Base-by-base conservation (phyloP, 1,140 invertebrate species). In the Myzus persicae region DNA sequence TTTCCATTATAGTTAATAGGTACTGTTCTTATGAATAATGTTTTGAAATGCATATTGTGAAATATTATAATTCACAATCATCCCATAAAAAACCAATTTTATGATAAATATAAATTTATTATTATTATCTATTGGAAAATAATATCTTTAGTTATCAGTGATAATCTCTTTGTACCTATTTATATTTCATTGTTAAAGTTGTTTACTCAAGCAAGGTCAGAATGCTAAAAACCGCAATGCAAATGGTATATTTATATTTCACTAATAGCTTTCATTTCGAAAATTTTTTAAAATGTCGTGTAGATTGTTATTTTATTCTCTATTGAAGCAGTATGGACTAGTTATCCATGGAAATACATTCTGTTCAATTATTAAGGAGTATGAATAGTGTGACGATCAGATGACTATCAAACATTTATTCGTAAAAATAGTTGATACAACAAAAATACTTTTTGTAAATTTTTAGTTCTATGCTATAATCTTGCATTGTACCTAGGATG, bases 211-310 rank as follows among this genome's bases (percentile, higher is more conserved):
- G 46, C 85, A 88, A 88, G 46, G 14, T 46, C 18, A 48, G 8
- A 48, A 24, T 48, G 31, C n/a, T 48, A 48, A 38, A 22, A 88
- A 48, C 85, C 46, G 6, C 46, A 89, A 46, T n/a, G n/a, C 36
- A 38, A 87, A n/a, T 87, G 84, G 44, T 48, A 24, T 24, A 89
- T 89, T 89, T 89, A 51, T 51, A 46, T 36, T 89, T 89, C 87
- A 51, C 87, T 26, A 89, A 89, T 51, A 89, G 36, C n/a, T 89
- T 51, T 51, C 87, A 51, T 89, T 38, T 54, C n/a, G 36, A 36
- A 48, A 89, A 89, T 38, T 51, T 20, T 89, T 87, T 38, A 40
- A 89, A 89, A 51, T 54, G 85, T 20, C 42, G 42, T 24, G 42
- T 46, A 36, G 46, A 36, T 48, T 88, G 31, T 48, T 36, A 88